Base-by-base conservation (phyloP, 2,797 vertebrate species). In the Nannoperca obscura region DNA sequence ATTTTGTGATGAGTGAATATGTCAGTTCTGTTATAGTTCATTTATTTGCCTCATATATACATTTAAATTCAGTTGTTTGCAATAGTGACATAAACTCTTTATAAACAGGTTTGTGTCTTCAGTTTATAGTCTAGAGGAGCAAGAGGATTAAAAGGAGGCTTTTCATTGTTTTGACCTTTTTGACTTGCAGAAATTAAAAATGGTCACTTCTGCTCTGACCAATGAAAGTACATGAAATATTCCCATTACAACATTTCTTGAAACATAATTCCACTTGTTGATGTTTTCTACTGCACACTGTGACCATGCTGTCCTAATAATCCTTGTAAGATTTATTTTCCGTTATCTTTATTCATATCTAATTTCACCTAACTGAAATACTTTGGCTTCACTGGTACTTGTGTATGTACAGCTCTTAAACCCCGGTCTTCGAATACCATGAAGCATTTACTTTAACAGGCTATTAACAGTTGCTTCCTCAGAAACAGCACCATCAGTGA, bases 361-460 rank as follows among this genome's bases (percentile, higher is more conserved):
- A 3, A 9, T 44, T n/a, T 38, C 32, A 24, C 42, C 24, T 7
- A 30, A 14, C 19, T 52, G 62, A 65, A 17, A 61, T 17, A 30
- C 7, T 67, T 40, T 1, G 15, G 20, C 7, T 67, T 40, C 3
- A 0, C 34, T 19, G 8, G 13, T 47, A 14, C n/a, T 38, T 58
- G 24, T 49, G 3, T 24, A 5, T 20, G 19, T 32, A 17, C 46
- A 6, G 5, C n/a, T 20, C 24, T 7, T 38, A 1, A 42, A 12
- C 36, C 42, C 17, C 14, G 2, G 42, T 32, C 27, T 46, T 32
- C 13, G 1, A 0, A 5, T 3, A 10, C 10, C 2, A 6, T 22
- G 13, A 27, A 36, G 42, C 24, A 27, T 63, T 63, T 22, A 24
- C 46, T 69, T 34, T 57, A 64, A 63, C 14, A 34, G n/a, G n/a